Conservation (phyloP, 2,888 invertebrate species). For the Tupiocoris notatus region DNA sequence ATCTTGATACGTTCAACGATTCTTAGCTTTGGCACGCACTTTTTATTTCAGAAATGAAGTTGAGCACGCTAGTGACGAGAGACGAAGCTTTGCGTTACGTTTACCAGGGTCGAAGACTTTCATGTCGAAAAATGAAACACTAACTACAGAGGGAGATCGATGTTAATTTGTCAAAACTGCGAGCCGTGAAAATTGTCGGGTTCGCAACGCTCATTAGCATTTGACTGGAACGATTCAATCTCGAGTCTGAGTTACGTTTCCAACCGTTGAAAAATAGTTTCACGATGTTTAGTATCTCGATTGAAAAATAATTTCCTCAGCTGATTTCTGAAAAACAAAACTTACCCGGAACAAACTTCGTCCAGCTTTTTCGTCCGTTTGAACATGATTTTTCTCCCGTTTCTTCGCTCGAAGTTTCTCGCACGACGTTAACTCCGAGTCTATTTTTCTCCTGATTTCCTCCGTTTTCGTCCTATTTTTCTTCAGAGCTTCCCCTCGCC, state of each 20-base stretch:
- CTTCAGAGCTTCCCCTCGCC: too few relatives aligned
- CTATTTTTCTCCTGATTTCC: background rate
- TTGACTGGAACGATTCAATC: background rate
- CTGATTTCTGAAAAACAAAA: too few relatives aligned
- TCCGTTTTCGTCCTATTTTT: background rate
- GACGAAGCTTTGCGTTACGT: too few relatives aligned
- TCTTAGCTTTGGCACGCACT: too few relatives aligned
- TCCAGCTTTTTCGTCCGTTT: too few relatives aligned
- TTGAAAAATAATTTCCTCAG: too few relatives aligned
- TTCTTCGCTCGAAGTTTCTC: background rate
- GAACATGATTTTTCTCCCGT: too few relatives aligned
- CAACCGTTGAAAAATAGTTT: background rate
- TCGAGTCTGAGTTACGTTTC: background rate
- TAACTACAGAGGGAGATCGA: too few relatives aligned
- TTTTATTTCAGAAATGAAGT: background rate
- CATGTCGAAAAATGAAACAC: too few relatives aligned
- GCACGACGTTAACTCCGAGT: background rate
- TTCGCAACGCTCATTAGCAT: background rate
- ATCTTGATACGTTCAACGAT: too few relatives aligned
- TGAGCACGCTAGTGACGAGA: background rate
- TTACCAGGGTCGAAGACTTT: too few relatives aligned
- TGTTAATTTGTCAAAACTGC: background rate
- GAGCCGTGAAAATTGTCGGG: background rate
- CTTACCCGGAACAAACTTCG: too few relatives aligned
- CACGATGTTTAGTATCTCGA: background rate